phyloP scores from a whole-genome alignment of 1,140 invertebrate species.

The Himalopsyche phryganea region DNA sequence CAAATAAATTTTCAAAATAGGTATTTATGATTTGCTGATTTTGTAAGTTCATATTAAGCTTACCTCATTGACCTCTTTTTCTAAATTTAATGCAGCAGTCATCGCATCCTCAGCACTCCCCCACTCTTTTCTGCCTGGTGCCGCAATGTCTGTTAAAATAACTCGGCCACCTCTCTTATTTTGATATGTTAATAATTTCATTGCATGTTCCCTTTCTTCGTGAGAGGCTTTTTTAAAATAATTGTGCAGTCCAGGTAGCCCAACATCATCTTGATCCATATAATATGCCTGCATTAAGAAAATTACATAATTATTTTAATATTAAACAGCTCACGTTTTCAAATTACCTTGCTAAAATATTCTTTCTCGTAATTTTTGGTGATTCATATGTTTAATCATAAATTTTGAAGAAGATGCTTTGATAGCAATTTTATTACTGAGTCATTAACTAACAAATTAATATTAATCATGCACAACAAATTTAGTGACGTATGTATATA shows the following conservation, averaged over 20 bases:
- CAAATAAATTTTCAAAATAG: no score
- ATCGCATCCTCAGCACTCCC: slow-evolving; percentile 65
- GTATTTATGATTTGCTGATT: no score
- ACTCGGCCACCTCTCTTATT: slow-evolving; percentile 78
- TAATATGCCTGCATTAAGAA: slow-evolving; percentile 60
- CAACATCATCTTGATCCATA: slow-evolving; percentile 78
- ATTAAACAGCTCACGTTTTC: neutral
- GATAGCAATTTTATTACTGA: no score
- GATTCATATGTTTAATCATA: no score
- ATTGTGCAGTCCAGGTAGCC: slow-evolving; percentile 64
- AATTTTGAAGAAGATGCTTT: no score
- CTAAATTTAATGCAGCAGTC: slow-evolving; percentile 66
- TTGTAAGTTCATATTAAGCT: no score
- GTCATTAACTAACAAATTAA: no score
- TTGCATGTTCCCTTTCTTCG: slow-evolving; percentile 76
- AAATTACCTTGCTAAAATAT: no score
- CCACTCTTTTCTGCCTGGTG: slow-evolving; percentile 63
- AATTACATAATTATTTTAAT: slow-evolving; percentile 19
- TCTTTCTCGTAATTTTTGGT: no score
- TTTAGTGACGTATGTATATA: no score
- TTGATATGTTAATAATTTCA: slow-evolving; percentile 73
- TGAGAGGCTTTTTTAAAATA: slow-evolving; percentile 71
- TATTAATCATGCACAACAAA: no score
- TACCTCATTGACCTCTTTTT: slow-evolving; percentile 75
- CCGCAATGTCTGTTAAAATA: slow-evolving; percentile 52